Base-by-base conservation (phyloP, 2,113 vertebrate species). In the Sander vitreus region DNA sequence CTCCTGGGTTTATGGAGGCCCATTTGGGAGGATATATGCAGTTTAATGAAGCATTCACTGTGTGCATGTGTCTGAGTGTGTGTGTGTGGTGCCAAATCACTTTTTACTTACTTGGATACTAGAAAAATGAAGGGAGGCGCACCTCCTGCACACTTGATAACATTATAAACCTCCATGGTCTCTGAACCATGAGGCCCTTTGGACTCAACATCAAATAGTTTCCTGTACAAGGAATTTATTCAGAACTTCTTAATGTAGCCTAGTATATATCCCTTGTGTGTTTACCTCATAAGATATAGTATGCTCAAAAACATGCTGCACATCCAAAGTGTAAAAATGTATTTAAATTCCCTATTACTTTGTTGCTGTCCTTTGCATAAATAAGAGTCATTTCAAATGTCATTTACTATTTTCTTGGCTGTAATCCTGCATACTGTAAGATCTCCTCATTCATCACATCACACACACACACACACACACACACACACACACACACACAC, bases 41-140 rank as follows among this genome's bases (percentile, higher is more conserved):
- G 85, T 92, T 90, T 85, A 92, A 90, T 89, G 89, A 89, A 89
- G 87, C 83, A 80, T 89, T 84, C 58, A 66, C 73, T 68, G 58
- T 51, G 65, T 86, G 75, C 27, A 36, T 78, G 43, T 75, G 57
- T 73, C 27, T 73, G 39, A 58, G 33, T 82, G 51, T 75, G 48
- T 73, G 60, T 62, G 63, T 77, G 76, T 59, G 43, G 64, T 50
- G 9, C 63, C 58, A 76, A 83, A 90, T 86, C 55, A 85, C 69
- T 81, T 87, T 75, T 78, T 76, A 85, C 83, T 65, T 83, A 59
- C 33, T 21, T 33, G 53, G 67, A 57, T 83, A 57, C 76, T 39
- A 0, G 2, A 62, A 83, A 85, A 85, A 78, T 71, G 65, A 73
- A 74, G 47, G 57, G 70, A 90, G 73, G 58, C 11, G 45, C 88